phyloP scores from a whole-genome alignment of 2,888 invertebrate species.

The Diachrysia chrysitis region DNA sequence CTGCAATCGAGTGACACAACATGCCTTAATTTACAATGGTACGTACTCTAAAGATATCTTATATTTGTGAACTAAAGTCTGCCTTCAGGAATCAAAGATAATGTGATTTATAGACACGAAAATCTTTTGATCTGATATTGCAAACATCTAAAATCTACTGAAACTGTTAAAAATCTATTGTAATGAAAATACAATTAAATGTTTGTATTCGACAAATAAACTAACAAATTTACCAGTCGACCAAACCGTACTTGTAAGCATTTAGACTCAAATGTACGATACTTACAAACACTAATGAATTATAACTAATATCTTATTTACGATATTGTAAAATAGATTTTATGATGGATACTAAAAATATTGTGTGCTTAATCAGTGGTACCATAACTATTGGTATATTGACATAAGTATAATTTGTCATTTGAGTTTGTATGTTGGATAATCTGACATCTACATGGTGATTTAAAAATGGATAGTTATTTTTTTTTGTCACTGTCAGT shows the following conservation, averaged over 20 bases:
- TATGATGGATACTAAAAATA: not conserved
- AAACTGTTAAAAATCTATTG: constrained; percentile 30
- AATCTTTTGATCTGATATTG: constrained; percentile 6
- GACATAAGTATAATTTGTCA: not conserved
- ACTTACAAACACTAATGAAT: constrained; percentile 49
- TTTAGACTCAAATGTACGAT: constrained; percentile 37
- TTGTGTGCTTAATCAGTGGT: not conserved
- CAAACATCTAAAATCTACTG: constrained; percentile 36
- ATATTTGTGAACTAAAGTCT: constrained; percentile 52
- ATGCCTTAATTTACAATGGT: constrained; percentile 28
- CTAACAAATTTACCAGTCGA: constrained; percentile 36
- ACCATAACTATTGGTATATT: not conserved
- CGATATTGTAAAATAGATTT: constrained; percentile 22
- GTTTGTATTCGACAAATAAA: constrained; percentile 39
- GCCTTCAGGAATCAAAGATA: constrained; percentile 22
- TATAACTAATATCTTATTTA: constrained; percentile 41
- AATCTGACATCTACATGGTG: not conserved
- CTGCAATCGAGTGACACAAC: constrained; percentile 22
- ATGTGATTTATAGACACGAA: constrained; percentile 8
- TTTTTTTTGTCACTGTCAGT: not conserved
- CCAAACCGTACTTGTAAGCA: constrained; percentile 20
- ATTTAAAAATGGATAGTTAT: not conserved
- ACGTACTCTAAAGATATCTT: constrained; percentile 32
- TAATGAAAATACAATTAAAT: constrained; percentile 27
- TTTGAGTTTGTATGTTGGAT: not conserved